phyloP scores from a whole-genome alignment of 2,113 vertebrate genomes.

The Pitta sordida region DNA sequence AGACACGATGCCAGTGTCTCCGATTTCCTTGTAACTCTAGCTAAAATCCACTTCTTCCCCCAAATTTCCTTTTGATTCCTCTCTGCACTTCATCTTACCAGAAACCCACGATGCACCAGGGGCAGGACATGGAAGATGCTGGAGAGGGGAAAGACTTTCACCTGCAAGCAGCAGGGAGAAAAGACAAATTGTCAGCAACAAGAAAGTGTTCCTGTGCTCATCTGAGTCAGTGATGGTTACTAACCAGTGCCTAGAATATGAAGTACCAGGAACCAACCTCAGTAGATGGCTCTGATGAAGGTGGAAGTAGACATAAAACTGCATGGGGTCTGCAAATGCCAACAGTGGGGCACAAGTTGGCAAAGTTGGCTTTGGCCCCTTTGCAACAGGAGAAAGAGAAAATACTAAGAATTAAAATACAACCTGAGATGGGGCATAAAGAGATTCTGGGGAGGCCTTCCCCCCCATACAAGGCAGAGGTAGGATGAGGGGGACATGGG shows the following conservation, averaged over 20 bases:
- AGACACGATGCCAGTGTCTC: neutral
- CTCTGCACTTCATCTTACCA: neutral
- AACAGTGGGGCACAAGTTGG: neutral
- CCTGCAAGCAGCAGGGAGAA: neutral
- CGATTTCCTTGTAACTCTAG: neutral
- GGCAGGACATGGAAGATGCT: neutral
- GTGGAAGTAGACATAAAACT: neutral
- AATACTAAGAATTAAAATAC: neutral
- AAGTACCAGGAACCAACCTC: neutral
- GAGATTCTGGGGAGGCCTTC: neutral
- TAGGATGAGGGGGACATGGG: neutral
- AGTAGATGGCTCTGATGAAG: neutral
- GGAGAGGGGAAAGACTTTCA: neutral
- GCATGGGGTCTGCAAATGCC: neutral
- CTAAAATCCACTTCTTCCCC: neutral
- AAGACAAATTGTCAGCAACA: neutral
- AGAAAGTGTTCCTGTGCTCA: neutral
- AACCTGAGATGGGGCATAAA: neutral
- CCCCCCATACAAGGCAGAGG: neutral
- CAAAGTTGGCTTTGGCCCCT: neutral
- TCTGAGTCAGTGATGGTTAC: neutral
- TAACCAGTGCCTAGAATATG: accelerated
- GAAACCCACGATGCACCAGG: accelerated
- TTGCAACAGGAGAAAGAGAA: neutral
- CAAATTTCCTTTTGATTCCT: neutral